A percentile compares a stretch with the other conserved stretches of the same genome.
Conservation (phyloP, 2,888 invertebrate species). For the Hypomecis atomaria region DNA sequence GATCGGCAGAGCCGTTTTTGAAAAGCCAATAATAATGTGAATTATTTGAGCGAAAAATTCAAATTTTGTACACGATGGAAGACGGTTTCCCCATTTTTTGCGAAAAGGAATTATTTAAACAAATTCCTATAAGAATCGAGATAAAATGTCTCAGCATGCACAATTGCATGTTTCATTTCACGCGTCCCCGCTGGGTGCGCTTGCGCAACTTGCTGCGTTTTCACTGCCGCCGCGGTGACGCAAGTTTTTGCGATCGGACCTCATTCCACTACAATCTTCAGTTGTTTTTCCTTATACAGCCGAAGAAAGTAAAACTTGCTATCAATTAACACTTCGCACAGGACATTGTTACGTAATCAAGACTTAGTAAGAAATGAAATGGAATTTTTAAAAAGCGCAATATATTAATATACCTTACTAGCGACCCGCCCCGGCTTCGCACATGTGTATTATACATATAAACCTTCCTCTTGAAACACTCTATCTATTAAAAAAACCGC, state of each 20-base stretch:
- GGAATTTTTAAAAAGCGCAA: not conserved
- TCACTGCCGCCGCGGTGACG: conserved; percentile 27
- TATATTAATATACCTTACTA: too few relatives aligned
- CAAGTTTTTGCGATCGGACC: conserved; percentile 31
- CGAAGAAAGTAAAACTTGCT: conserved; percentile 22
- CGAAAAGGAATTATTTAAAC: too few relatives aligned
- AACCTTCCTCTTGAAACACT: too few relatives aligned
- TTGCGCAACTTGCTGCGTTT: conserved; percentile 33
- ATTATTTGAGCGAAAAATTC: too few relatives aligned
- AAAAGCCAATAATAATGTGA: too few relatives aligned
- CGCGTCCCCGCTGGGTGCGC: conserved; percentile 24
- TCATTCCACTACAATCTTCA: conserved; percentile 22
- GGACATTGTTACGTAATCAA: not conserved
- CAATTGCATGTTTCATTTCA: conserved; percentile 35
- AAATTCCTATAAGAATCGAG: conserved; percentile 8
- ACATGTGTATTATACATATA: too few relatives aligned
- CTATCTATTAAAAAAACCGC: too few relatives aligned
- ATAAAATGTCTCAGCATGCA: conserved; percentile 20
- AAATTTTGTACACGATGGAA: too few relatives aligned
- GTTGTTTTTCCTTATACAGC: conserved; percentile 15
- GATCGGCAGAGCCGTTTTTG: too few relatives aligned
- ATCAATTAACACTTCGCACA: conserved; percentile 7
- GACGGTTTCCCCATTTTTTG: too few relatives aligned
- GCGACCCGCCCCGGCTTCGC: too few relatives aligned
- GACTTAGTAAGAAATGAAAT: not conserved